phyloP scores from a whole-genome alignment of 2,113 vertebrate genomes.

The Thymallus thymallus region DNA sequence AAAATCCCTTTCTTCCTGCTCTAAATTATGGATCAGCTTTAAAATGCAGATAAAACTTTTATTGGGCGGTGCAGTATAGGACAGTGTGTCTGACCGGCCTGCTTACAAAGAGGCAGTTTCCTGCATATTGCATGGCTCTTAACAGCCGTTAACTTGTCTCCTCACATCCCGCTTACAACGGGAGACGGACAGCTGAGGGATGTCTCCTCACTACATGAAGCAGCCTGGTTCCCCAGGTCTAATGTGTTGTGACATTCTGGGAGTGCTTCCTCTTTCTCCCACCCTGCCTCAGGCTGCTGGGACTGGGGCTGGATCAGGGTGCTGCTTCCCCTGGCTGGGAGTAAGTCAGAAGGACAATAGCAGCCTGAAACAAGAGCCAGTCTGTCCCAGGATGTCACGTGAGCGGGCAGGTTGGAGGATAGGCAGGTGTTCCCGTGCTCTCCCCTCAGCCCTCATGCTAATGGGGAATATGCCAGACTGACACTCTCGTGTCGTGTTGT shows the following conservation, averaged over 20 bases:
- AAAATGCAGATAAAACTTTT: conserved; percentile 77
- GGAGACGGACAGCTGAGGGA: conserved; percentile 65
- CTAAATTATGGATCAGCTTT: conserved; percentile 75
- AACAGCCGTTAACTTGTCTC: conserved; percentile 78
- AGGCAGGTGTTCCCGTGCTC: conserved; percentile 27
- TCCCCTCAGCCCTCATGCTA: conserved; percentile 68
- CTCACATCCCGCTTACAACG: conserved; percentile 63
- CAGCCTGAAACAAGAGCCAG: conserved; percentile 27
- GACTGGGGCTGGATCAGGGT: conserved; percentile 41
- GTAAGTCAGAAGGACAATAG: neutral
- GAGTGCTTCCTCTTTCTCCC: conserved; percentile 17
- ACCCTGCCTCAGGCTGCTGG: conserved; percentile 25
- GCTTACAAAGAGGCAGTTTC: conserved; percentile 73
- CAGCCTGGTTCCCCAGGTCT: conserved; percentile 50
- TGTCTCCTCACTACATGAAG: conserved; percentile 56
- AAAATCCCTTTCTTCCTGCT: conserved; percentile 65
- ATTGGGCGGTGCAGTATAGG: conserved; percentile 67
- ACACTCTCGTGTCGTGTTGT: conserved; percentile 67
- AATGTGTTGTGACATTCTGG: conserved; percentile 58
- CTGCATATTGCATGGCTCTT: conserved; percentile 76
- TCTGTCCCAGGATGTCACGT: conserved; percentile 73
- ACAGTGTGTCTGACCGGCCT: conserved; percentile 56
- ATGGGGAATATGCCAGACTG: conserved; percentile 67
- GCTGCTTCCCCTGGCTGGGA: no score
- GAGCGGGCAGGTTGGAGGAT: conserved; percentile 68